These are phyloP conservation scores for Pogoniulus pusillus DNA, from an alignment of 2,797 vertebrate genomes.

Conservation along the genomic window DNA sequence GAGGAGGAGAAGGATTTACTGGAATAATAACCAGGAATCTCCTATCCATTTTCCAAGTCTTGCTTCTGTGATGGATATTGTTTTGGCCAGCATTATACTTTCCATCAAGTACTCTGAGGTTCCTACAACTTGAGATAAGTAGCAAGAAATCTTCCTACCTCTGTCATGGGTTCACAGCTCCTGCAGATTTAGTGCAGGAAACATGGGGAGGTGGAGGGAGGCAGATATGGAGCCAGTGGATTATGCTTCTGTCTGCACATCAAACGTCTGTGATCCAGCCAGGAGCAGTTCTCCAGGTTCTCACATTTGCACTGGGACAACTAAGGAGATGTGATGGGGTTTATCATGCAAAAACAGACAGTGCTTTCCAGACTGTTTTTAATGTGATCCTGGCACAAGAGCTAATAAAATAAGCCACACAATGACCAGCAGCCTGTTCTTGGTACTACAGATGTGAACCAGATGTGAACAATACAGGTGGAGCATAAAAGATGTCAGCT, in stretches of 20 bases:
- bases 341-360: not conserved
- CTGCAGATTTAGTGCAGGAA: not conserved
- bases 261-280: not conserved
- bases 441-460: not conserved
- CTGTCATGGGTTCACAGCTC: not conserved
- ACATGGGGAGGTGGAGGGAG: not conserved
- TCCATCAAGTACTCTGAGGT: not conserved
- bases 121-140: not conserved
- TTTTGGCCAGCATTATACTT: not conserved
- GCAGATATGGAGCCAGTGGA: accelerated
- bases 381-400: not conserved
- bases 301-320: not conserved
- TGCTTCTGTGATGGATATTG: not conserved
- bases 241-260: not conserved
- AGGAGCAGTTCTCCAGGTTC: not conserved
- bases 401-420: not conserved
- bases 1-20: not conserved
- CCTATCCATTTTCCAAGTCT: not conserved
- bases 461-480: not conserved
- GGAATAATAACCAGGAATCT: not conserved
- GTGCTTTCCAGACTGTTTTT: not conserved
- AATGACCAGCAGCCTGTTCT: not conserved
- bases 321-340: not conserved
- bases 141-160: not conserved
- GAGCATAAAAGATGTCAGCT: not conserved